These are phyloP conservation scores for Melipona bicolor DNA, from an alignment of 2,888 invertebrate genomes.

Conservation along the genomic window DNA sequence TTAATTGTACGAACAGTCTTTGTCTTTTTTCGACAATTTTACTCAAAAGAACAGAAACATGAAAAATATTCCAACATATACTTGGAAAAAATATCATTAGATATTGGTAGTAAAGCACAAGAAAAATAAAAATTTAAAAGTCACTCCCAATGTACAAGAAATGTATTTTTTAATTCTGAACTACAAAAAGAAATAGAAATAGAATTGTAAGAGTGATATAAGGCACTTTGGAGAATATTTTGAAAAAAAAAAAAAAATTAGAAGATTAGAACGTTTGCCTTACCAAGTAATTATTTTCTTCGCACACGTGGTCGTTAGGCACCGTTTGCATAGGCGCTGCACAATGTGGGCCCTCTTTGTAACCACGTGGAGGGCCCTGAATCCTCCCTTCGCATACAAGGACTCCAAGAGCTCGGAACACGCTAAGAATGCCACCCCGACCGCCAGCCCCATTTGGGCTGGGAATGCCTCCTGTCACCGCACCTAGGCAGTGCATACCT, in stretches of 20 bases:
- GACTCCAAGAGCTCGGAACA: constrained; percentile 83
- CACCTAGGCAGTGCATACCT: constrained; percentile 83
- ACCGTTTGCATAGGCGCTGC: constrained; percentile 82
- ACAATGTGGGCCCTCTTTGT: constrained; percentile 90
- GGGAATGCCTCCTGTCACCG: constrained; percentile 77
- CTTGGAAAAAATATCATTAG: too few species aligned
- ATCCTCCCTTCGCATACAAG: constrained; percentile 83
- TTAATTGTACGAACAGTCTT: too few species aligned
- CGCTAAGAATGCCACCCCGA: constrained; percentile 79
- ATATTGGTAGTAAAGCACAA: too few species aligned
- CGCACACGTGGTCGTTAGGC: constrained; percentile 85
- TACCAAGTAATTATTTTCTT: constrained; percentile 85
- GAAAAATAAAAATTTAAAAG: too few species aligned
- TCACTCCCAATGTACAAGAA: neutral
- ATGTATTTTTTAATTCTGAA: neutral
- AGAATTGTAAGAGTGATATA: too few species aligned
- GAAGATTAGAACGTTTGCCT: neutral
- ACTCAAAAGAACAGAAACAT: too few species aligned
- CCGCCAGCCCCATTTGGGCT: constrained; percentile 77
- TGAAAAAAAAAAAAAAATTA: too few species aligned
- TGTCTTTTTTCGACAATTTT: too few species aligned
- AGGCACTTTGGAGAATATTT: too few species aligned
- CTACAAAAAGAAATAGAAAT: too few species aligned
- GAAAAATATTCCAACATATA: too few species aligned
- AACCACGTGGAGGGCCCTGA: constrained; percentile 85